Conservation (phyloP, 1,140 invertebrate genomes). For the Hylyphantes graminicola region DNA sequence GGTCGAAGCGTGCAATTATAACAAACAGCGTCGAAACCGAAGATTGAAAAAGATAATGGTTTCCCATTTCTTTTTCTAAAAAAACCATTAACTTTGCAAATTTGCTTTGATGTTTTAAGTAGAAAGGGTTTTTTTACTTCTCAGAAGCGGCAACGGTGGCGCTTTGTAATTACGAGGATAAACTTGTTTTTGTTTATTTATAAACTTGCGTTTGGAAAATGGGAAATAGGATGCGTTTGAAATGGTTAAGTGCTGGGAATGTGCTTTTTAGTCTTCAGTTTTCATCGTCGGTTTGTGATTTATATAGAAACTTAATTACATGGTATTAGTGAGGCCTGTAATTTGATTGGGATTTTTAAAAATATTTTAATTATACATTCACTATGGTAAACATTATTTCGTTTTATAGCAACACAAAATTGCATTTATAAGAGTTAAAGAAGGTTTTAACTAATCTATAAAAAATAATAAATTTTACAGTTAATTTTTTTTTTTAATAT, state of each 20-base stretch:
- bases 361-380: too few species aligned
- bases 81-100: constrained; percentile 34
- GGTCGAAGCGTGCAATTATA: constrained; percentile 19
- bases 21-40: not conserved
- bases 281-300: not conserved
- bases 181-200: constrained; percentile 26
- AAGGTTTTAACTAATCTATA: too few species aligned
- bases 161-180: not conserved
- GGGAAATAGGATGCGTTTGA: not conserved
- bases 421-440: too few species aligned
- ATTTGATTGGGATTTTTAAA: too few species aligned
- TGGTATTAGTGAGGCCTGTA: too few species aligned
- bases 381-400: too few species aligned
- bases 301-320: constrained; percentile 27
- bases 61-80: constrained; percentile 7
- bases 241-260: not conserved
- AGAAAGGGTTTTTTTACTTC: not conserved
- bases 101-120: constrained; percentile 22
- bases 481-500: too few species aligned
- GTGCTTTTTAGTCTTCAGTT: not conserved
- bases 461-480: too few species aligned
- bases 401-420: too few species aligned
- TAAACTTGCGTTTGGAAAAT: not conserved
- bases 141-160: not conserved
- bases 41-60: constrained; percentile 37